Evolutionary conservation across 1,140 invertebrate genomes (phyloP).

Genomic region (Augochlora pura): DNA sequence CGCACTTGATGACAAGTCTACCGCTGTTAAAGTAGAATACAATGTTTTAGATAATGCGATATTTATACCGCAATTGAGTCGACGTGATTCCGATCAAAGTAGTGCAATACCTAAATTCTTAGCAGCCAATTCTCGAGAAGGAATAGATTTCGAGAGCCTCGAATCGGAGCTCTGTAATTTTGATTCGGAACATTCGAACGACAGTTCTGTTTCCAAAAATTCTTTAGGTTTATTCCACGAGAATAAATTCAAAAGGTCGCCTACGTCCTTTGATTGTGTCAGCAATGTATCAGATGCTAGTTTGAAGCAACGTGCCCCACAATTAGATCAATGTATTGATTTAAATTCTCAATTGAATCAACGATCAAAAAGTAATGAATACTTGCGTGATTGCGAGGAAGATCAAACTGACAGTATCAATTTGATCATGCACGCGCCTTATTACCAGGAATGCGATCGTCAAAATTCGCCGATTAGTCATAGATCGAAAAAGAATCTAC

Average conservation of each 20-base stretch:
- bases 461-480: constrained; percentile 53
- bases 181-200: constrained; percentile 73
- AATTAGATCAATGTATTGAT: constrained; percentile 40
- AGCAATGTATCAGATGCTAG: constrained; percentile 11
- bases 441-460: constrained; percentile 45
- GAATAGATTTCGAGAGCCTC: constrained; percentile 77
- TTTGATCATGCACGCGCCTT: constrained; percentile 33
- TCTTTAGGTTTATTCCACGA: constrained; percentile 66
- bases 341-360: constrained; percentile 50
- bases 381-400: constrained; percentile 57
- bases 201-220: constrained; percentile 69
- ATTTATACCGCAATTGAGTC: constrained; percentile 59
- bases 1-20: constrained; percentile 67
- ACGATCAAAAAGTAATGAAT: constrained; percentile 69
- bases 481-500: constrained; percentile 51
- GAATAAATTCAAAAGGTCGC: constrained; percentile 54
- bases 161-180: constrained; percentile 73
- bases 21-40: constrained; percentile 70
- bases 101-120: constrained; percentile 69
- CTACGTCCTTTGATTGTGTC: constrained; percentile 51
- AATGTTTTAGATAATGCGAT: constrained; percentile 66
- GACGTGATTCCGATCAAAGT: constrained; percentile 53
- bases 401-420: constrained; percentile 22
- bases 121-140: constrained; percentile 74
- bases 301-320: constrained; percentile 24